Evolutionary conservation across 2,113 vertebrate species (phyloP).

Genomic region (Siniperca knerii): DNA sequence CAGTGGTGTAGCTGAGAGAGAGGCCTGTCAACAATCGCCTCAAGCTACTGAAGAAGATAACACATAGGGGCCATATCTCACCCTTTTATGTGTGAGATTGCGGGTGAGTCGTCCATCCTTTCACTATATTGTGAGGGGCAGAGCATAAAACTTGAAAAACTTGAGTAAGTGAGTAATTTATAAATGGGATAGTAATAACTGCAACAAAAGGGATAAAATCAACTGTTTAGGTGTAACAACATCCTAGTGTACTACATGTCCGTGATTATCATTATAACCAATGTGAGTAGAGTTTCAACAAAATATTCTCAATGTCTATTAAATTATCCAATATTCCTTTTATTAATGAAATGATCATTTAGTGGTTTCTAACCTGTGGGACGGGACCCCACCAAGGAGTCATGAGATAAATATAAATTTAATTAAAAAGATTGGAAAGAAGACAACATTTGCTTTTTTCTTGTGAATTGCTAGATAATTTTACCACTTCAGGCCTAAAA

Average conservation of each 20-base stretch:
- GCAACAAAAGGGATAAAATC: not conserved
- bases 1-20: slow-evolving; percentile 28
- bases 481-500: not conserved
- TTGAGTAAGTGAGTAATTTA: not conserved
- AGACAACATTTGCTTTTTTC: not conserved
- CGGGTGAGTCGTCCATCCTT: slow-evolving; percentile 22
- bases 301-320: not conserved
- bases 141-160: slow-evolving; percentile 13
- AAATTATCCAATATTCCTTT: not conserved
- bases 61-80: slow-evolving; percentile 58
- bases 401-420: too few relatives aligned
- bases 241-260: too few relatives aligned
- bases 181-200: not conserved
- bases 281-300: not conserved
- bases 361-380: not conserved
- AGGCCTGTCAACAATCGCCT: slow-evolving; percentile 67
- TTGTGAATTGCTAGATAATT: not conserved
- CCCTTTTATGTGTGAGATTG: slow-evolving; percentile 55
- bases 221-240: not conserved
- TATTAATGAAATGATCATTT: not conserved
- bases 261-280: not conserved
- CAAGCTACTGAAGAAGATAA: slow-evolving; percentile 53
- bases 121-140: slow-evolving; percentile 26
- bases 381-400: too few relatives aligned
- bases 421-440: not conserved